Base-by-base conservation (phyloP, 2,113 vertebrate genomes). In the Mastomys coucha region DNA sequence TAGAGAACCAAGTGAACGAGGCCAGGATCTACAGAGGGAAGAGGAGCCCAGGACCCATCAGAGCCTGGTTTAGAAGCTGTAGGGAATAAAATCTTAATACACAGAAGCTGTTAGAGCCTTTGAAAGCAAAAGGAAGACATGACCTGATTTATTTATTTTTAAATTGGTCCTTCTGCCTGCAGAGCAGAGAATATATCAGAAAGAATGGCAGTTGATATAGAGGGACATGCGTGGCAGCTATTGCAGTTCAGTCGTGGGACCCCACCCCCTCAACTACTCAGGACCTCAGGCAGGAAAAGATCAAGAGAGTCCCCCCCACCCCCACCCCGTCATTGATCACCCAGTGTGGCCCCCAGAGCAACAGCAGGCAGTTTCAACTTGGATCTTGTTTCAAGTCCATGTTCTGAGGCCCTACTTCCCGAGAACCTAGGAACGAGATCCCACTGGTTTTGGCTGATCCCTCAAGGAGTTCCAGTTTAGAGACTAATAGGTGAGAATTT, bases 61-160 rank as follows among this genome's bases (percentile, higher is more conserved):
- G 33, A 39, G 36, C 78, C 81, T 42, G 67, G 56, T 51, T 26
- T 91, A 60, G 60, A 77, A 92, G 78, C 67, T 53, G 28, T 51
- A 7, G 39, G 60, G 69, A 77, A 70, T 70, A 33, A 77, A 70
- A 63, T 53, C 56, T 69, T 51, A 94, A 58, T 16, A 81, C 39
- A 72, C 9, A 22, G 11, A 63, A 53, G 77, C 63, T 3, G 36
- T 89, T 82, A 39, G 75, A 91, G 33, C 56, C 75, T 39, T 96
- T 78, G 53, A n/a, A 76, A 76, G 86, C 80, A 78, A 45, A 86
- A 67, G 90, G 80, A 75, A 92, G 63, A 33, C 28, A 49, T 85
- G 90, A 90, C 96, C 91, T 93, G 91, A 82, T 90, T 96, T 94
- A 95, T 95, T 95, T 90, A 95, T 90, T 93, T 95, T 81, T 93